A percentile compares a stretch with the other conserved stretches of the same genome.
phyloP scores from a whole-genome alignment of 2,113 vertebrate species.

The Forbesichthys agassizii region DNA sequence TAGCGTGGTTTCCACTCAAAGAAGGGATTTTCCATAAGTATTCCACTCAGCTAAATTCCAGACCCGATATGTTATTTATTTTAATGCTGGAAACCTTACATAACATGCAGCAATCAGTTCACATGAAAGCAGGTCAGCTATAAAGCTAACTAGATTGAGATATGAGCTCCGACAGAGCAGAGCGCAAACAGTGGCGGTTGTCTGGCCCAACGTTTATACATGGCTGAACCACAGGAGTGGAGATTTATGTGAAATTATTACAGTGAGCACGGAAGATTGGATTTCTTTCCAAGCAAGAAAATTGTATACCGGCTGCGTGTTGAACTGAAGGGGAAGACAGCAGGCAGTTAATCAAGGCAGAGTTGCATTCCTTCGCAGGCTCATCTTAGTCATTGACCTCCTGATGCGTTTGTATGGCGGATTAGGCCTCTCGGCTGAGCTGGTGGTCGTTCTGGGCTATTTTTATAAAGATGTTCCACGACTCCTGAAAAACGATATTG shows the following conservation, averaged over 20 bases:
- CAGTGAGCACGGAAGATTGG: slow-evolving; percentile 9
- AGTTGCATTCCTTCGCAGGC: slow-evolving; percentile 43
- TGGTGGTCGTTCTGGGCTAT: slow-evolving; percentile 71
- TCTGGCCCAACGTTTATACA: slow-evolving; percentile 11
- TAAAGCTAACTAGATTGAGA: slow-evolving; percentile 30
- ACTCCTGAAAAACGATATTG: slow-evolving; percentile 67
- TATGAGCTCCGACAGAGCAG: slow-evolving; percentile 12
- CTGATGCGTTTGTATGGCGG: slow-evolving; percentile 41
- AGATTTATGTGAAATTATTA: neutral
- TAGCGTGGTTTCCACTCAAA: slow-evolving; percentile 1
- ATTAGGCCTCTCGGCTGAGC: slow-evolving; percentile 60
- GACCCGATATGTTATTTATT: slow-evolving; percentile 23
- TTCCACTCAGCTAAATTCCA: slow-evolving; percentile 1
- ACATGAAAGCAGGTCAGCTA: slow-evolving; percentile 26
- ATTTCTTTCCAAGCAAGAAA: slow-evolving; percentile 19
- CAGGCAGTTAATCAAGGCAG: slow-evolving; percentile 32
- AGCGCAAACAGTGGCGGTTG: neutral
- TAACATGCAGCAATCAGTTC: slow-evolving; percentile 18
- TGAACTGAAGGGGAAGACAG: slow-evolving; percentile 25
- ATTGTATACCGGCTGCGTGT: slow-evolving; percentile 15
- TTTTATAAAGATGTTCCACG: slow-evolving; percentile 69
- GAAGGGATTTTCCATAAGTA: neutral
- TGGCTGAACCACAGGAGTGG: slow-evolving; percentile 18
- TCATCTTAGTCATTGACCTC: slow-evolving; percentile 59
- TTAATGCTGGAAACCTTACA: slow-evolving; percentile 19